These are phyloP conservation scores for Coregonus suidteri DNA, from an alignment of 2,797 vertebrate species.

Conservation along the genomic window DNA sequence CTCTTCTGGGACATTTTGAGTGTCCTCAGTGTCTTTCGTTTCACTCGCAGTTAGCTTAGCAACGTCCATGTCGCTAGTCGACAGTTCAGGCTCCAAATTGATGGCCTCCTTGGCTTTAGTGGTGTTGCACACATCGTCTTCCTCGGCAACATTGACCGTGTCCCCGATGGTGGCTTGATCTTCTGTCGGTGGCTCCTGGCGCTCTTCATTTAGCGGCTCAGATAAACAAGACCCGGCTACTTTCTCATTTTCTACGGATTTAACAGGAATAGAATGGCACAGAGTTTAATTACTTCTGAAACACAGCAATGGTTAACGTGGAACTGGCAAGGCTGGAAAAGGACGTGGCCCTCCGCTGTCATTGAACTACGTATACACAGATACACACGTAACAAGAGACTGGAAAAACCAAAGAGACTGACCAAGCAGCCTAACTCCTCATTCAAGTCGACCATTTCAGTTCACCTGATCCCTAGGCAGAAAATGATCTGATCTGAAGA, in stretches of 20 bases:
- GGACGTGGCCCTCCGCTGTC: slow-evolving; percentile 75
- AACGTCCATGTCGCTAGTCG: slow-evolving; percentile 76
- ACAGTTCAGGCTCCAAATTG: slow-evolving; percentile 80
- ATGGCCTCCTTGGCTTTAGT: slow-evolving; percentile 78
- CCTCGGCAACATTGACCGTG: slow-evolving; percentile 80
- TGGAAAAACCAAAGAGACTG: slow-evolving; percentile 78
- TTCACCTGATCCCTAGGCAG: slow-evolving; percentile 76
- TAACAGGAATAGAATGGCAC: slow-evolving; percentile 99
- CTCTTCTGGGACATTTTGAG: slow-evolving; percentile 76
- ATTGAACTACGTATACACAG: slow-evolving; percentile 85
- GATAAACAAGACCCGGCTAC: slow-evolving; percentile 99
- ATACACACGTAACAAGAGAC: slow-evolving; percentile 76
- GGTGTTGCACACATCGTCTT: slow-evolving; percentile 82
- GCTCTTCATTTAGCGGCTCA: slow-evolving; percentile 95
- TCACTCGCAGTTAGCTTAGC: slow-evolving; percentile 79
- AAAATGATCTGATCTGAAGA: slow-evolving; percentile 69
- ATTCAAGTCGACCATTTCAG: slow-evolving; percentile 59
- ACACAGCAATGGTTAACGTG: slow-evolving; percentile 94
- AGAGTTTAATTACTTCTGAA: slow-evolving; percentile 99
- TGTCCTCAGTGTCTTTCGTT: slow-evolving; percentile 76
- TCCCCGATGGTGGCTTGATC: slow-evolving; percentile 80
- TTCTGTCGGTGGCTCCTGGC: slow-evolving; percentile 83
- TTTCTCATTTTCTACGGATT: slow-evolving; percentile 99
- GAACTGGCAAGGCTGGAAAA: slow-evolving; percentile 91
- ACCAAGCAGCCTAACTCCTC: slow-evolving; percentile 60